Conservation (phyloP, 2,113 vertebrate species). For the Rallus limicola region DNA sequence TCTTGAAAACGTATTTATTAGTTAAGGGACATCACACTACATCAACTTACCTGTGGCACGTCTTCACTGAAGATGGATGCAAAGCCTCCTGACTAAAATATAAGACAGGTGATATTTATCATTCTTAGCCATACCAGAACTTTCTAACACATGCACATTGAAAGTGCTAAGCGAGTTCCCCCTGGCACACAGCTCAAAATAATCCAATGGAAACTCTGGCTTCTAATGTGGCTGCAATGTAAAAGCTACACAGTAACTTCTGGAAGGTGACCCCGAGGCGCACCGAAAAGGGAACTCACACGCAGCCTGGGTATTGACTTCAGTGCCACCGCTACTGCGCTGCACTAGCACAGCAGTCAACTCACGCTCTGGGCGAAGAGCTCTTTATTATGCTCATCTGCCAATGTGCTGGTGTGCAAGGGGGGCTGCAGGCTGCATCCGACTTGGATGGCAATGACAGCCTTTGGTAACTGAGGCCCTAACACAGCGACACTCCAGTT, state of each 20-base stretch:
- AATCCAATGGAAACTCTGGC: not conserved
- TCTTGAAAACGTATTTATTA: not conserved
- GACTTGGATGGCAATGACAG: not conserved
- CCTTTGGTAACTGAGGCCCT: not conserved
- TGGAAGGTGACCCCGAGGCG: not conserved
- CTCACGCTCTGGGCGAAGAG: not conserved
- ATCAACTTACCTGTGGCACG: slow-evolving; percentile 69
- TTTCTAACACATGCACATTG: not conserved
- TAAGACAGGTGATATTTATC: slow-evolving; percentile 66
- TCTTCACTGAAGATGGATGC: slow-evolving; percentile 81
- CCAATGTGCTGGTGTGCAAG: not conserved
- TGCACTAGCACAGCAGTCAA: not conserved
- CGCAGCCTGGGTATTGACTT: not conserved
- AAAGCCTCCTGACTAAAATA: slow-evolving; percentile 78
- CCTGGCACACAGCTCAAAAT: not conserved
- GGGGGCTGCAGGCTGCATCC: not conserved
- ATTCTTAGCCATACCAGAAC: slow-evolving; percentile 46
- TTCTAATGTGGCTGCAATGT: not conserved
- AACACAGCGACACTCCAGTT: not conserved
- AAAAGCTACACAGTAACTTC: not conserved
- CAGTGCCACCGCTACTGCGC: not conserved
- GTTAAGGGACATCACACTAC: not conserved
- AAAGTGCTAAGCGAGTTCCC: not conserved
- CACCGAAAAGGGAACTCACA: not conserved
- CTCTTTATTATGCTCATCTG: not conserved